Evolutionary conservation across 1,140 invertebrate species (phyloP), one percentile per base, ranked within the genome.

Genomic region (Aphis gossypii): DNA sequence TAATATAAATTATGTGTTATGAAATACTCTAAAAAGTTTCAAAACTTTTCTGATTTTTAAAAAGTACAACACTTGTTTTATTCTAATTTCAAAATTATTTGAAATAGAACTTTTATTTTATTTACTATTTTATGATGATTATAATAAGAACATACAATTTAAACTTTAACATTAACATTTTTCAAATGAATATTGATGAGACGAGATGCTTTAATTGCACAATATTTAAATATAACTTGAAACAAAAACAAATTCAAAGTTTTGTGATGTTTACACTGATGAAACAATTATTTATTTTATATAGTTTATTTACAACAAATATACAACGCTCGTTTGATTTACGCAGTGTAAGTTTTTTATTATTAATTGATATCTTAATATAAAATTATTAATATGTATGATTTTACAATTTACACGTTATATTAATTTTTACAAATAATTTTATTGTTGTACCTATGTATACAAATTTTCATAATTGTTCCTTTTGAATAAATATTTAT

Each of bases 141-240:
- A 35, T 35, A 88, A 88, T 51, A 88, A 88, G n/a, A 51, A 51
- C 87, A 35, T 51, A 51, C 48, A 48, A 54, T 88, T 88, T 88
- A 88, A 88, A 88, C 87, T 88, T 88, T 88, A 35, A 51, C 46
- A 54, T 88, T 38, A 35, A 48, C 46, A 54, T 87, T 87, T 86
- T 87, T 9, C 48, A 51, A 48, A 88, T 88, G 87, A 54, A 88
- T 88, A 88, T 88, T 88, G 46, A 88, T 88, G 87, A 48, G 87
- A 48, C 20, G 87, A 48, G 87, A 35, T 18, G 48, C 30, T 48
- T 51, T 54, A 54, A 88, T 88, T 88, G 6, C n/a, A 8, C 14
- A 46, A 46, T 87, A 87, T 87, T 87, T 48, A 18, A 48, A 87
- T 87, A 87, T 48, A 30, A 48, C 84, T 46, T 44, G 44, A 48